Conservation (phyloP, 2,888 invertebrate species). For the Nineta flava region DNA sequence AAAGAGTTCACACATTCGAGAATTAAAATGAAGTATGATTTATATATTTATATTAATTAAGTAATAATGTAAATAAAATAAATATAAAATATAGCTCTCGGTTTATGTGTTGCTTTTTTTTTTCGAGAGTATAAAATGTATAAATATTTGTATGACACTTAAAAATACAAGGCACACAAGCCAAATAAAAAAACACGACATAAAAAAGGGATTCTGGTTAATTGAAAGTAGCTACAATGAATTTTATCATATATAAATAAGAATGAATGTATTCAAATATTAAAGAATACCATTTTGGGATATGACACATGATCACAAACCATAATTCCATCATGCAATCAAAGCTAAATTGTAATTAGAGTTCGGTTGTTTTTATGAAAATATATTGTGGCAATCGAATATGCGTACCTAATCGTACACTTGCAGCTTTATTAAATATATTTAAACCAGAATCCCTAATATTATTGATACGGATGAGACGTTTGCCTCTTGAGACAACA, state of each 20-base stretch:
- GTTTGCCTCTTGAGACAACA: background rate
- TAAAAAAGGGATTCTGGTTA: constrained; percentile 7
- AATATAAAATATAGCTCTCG: background rate
- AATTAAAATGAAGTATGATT: background rate
- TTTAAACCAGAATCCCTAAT: constrained; percentile 6
- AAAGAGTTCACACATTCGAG: background rate
- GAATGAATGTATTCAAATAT: too few relatives aligned
- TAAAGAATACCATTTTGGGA: too few relatives aligned
- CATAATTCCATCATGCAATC: too few relatives aligned
- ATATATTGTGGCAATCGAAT: too few relatives aligned
- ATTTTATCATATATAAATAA: too few relatives aligned
- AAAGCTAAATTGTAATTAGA: too few relatives aligned
- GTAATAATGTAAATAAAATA: background rate
- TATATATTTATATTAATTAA: background rate
- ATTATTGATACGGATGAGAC: background rate
- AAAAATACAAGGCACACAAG: constrained; percentile 6
- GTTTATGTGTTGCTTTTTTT: background rate
- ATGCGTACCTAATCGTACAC: constrained; percentile 3
- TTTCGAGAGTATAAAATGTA: background rate
- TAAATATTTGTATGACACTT: background rate
- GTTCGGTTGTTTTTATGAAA: too few relatives aligned
- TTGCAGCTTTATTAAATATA: constrained; percentile 2
- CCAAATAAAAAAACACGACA: constrained; percentile 5
- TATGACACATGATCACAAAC: too few relatives aligned
- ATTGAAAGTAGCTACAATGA: background rate